Evolutionary conservation across 2,797 vertebrate genomes (phyloP).

Genomic region (Ctenosaura bakeri): DNA sequence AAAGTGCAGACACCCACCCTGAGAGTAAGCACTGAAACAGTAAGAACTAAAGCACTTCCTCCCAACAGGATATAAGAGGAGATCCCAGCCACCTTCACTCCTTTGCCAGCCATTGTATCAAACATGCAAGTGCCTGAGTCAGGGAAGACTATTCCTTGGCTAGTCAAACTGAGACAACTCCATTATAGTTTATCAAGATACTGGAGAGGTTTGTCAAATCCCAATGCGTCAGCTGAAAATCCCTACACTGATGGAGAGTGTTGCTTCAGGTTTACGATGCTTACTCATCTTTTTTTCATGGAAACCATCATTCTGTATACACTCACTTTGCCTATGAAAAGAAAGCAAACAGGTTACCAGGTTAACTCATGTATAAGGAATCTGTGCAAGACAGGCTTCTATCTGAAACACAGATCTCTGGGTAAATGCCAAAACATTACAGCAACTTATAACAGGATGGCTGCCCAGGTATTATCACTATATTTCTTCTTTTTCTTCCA

Average conservation of each 20-base stretch:
- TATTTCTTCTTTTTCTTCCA: too few species aligned
- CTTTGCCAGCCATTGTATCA: neutral
- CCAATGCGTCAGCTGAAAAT: constrained; percentile 72
- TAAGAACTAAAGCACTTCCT: constrained; percentile 53
- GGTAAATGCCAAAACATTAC: neutral
- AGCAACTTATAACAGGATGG: neutral
- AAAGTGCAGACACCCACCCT: constrained; percentile 60
- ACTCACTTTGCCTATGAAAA: constrained; percentile 57
- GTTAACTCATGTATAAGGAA: neutral
- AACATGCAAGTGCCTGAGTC: constrained; percentile 10
- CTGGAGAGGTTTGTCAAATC: neutral
- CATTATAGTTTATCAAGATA: neutral
- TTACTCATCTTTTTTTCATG: constrained; percentile 28
- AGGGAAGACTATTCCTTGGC: constrained; percentile 24
- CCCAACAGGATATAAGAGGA: constrained; percentile 43
- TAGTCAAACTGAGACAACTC: constrained; percentile 34
- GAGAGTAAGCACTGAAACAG: constrained; percentile 46
- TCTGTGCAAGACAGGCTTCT: neutral
- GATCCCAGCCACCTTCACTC: constrained; percentile 24
- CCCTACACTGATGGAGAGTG: constrained; percentile 81
- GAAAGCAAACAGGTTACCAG: neutral
- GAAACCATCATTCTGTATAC: constrained; percentile 14
- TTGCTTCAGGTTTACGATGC: constrained; percentile 74
- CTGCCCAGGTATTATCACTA: neutral
- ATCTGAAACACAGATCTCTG: neutral